A percentile compares a stretch with the other conserved stretches of the same genome.
Evolutionary conservation across 2,888 invertebrate species (phyloP).

Genomic region (Standfussiana lucernea): DNA sequence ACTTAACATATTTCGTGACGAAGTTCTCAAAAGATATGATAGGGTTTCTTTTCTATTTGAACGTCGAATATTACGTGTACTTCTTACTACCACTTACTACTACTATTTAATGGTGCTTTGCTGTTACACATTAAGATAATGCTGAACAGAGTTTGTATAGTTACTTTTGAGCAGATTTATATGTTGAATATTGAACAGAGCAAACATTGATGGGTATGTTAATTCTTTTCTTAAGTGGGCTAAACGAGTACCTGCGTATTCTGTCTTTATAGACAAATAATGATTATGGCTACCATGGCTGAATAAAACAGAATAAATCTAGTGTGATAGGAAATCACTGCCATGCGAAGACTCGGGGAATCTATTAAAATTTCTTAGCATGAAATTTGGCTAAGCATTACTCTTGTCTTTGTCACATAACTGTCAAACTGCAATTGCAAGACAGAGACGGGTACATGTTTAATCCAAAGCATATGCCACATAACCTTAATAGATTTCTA

Average conservation of each 20-base stretch:
- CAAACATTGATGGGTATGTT: slow-evolving; percentile 9
- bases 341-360: not conserved
- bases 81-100: too few species aligned
- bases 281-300: not conserved
- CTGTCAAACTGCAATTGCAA: not conserved
- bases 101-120: slow-evolving; percentile 48
- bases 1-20: slow-evolving; percentile 51
- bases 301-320: not conserved
- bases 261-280: not conserved
- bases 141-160: slow-evolving; percentile 36
- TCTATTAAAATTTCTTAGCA: not conserved
- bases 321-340: not conserved
- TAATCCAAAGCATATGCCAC: not conserved
- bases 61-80: slow-evolving; percentile 46
- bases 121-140: slow-evolving; percentile 51
- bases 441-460: not conserved
- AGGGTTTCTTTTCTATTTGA: slow-evolving; percentile 35
- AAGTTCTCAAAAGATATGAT: slow-evolving; percentile 48
- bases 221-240: slow-evolving; percentile 8
- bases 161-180: slow-evolving; percentile 35
- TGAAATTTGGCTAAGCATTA: not conserved
- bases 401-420: not conserved
- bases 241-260: not conserved
- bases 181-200: slow-evolving; percentile 34
- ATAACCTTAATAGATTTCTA: not conserved